A percentile compares a stretch with the other conserved stretches of the same genome.
phyloP scores from a whole-genome alignment of 2,113 vertebrate species.

The Motacilla tschutschensis region DNA sequence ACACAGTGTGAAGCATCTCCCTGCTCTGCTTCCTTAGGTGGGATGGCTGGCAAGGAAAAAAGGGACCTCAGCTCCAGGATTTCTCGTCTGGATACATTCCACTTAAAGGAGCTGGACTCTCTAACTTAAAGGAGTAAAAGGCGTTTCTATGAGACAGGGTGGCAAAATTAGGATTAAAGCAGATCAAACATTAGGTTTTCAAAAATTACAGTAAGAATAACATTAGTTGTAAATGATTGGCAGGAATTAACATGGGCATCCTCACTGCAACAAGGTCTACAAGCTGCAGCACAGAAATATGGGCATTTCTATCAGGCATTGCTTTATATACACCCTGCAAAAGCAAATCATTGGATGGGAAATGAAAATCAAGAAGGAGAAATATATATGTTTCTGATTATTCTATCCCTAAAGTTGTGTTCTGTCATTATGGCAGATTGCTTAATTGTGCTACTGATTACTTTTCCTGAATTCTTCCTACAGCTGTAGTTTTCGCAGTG shows the following conservation, averaged over 20 bases:
- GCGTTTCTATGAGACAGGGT: neutral
- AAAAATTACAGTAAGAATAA: neutral
- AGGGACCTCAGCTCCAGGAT: neutral
- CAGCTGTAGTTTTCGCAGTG: conserved; percentile 50
- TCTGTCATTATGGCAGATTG: conserved; percentile 71
- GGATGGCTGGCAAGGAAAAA: neutral
- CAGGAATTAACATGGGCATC: neutral
- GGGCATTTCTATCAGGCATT: neutral
- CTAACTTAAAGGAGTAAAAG: neutral
- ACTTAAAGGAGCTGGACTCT: neutral
- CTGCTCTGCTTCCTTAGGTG: neutral
- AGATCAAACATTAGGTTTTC: neutral
- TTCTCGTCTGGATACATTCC: neutral
- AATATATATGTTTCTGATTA: conserved; percentile 70
- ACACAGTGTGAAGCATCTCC: neutral
- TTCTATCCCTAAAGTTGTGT: conserved; percentile 65
- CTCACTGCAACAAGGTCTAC: neutral
- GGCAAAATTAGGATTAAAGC: neutral
- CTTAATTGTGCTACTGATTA: conserved; percentile 73
- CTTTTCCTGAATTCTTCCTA: conserved; percentile 68
- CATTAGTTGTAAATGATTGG: neutral
- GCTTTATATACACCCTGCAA: conserved; percentile 11
- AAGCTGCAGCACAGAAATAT: neutral
- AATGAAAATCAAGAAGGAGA: conserved; percentile 59
- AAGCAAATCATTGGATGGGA: conserved; percentile 41